Conservation (phyloP, 2,888 invertebrate genomes). For the Entomobrya multifasciata region DNA sequence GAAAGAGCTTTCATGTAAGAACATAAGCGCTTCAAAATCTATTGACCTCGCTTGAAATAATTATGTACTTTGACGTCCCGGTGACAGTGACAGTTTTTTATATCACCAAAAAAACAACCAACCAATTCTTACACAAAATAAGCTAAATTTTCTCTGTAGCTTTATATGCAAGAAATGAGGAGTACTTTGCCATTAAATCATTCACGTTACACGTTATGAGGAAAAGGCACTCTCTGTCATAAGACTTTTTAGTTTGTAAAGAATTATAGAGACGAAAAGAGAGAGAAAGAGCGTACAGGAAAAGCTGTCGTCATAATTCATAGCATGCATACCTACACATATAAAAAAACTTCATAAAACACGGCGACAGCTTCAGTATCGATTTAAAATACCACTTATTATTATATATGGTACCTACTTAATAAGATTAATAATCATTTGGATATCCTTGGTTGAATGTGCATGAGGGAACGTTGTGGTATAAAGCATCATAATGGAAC, state of each 20-base stretch:
- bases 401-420: not conserved
- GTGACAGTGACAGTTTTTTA: conserved; percentile 10
- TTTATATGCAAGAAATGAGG: not conserved
- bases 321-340: not conserved
- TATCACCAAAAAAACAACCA: not conserved
- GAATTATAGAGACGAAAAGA: no score
- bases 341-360: not conserved
- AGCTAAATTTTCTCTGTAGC: no score
- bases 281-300: not conserved
- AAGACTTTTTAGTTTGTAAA: not conserved
- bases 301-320: conserved; percentile 17
- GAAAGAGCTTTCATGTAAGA: not conserved
- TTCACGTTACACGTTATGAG: no score
- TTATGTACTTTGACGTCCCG: conserved; percentile 34
- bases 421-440: conserved; percentile 45
- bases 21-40: conserved; percentile 13
- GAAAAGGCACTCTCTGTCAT: not conserved
- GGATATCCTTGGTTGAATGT: not conserved
- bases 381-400: conserved; percentile 39
- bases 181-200: not conserved
- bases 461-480: no score
- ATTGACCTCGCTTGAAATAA: conserved; percentile 37
- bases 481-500: no score
- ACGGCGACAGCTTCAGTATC: conserved; percentile 10
- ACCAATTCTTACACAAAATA: no score